Percentiles rank a stretch among this genome's conserved stretches.
Evolutionary conservation across 2,888 invertebrate species (phyloP).

Genomic region (Brenthis daphne): DNA sequence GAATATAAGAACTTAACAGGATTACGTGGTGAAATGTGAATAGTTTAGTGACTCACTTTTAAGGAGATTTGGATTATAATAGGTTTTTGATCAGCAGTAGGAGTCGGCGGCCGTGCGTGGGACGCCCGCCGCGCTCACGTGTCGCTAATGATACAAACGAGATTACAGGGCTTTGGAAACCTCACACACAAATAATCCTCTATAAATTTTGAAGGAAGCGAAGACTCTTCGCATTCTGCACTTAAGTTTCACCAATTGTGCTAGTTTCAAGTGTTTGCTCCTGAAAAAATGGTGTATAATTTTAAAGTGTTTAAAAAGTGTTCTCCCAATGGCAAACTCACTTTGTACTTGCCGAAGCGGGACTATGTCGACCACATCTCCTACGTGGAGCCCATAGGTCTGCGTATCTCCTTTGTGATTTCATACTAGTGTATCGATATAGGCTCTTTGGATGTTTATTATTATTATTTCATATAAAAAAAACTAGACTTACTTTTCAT

Average conservation of each 20-base stretch:
- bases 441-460: background rate
- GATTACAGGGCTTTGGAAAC: constrained; percentile 66
- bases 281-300: constrained; percentile 90
- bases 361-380: constrained; percentile 95
- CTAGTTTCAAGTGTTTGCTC: constrained; percentile 17
- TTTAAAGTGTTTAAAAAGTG: constrained; percentile 96
- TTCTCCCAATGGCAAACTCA: constrained; percentile 93
- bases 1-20: constrained; percentile 16
- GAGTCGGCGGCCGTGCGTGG: constrained; percentile 17
- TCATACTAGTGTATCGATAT: background rate
- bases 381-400: constrained; percentile 92
- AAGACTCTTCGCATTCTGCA: constrained; percentile 30
- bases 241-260: constrained; percentile 11
- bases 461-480: background rate
- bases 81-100: constrained; percentile 1
- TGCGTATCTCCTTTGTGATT: background rate
- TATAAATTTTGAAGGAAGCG: constrained; percentile 54
- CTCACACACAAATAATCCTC: constrained; percentile 60
- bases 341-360: constrained; percentile 92
- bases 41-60: constrained; percentile 27
- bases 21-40: constrained; percentile 6
- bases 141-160: constrained; percentile 59
- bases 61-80: constrained; percentile 24
- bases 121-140: constrained; percentile 43
- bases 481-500: too few relatives aligned